Evolutionary conservation across 2,113 vertebrate species (phyloP).

Genomic region (Ahaetulla prasina): DNA sequence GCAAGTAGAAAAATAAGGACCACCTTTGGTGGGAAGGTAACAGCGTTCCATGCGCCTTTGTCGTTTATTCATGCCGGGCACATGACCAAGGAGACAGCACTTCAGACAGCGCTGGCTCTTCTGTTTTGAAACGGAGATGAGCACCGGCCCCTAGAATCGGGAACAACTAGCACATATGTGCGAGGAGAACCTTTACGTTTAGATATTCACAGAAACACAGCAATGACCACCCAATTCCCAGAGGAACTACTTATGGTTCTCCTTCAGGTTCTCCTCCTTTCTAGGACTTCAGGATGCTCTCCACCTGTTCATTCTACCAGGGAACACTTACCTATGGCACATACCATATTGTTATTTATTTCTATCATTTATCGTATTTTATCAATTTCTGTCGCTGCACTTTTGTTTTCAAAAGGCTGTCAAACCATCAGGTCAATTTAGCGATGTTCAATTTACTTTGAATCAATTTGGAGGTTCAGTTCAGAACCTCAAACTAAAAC

Average conservation of each 20-base stretch:
- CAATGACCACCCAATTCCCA: not conserved
- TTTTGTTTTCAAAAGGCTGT: not conserved
- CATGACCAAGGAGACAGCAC: too few species aligned
- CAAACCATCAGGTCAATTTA: not conserved
- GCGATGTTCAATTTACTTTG: not conserved
- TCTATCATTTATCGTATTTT: not conserved
- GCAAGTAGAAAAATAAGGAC: too few species aligned
- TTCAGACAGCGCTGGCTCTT: too few species aligned
- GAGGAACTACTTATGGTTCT: not conserved
- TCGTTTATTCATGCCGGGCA: too few species aligned
- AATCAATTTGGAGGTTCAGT: not conserved
- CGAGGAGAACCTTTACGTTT: too few species aligned
- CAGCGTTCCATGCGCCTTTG: too few species aligned
- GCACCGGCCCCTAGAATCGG: too few species aligned
- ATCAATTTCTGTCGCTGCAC: not conserved
- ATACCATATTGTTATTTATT: not conserved
- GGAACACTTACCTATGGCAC: not conserved
- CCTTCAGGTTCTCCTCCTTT: not conserved
- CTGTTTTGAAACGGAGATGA: too few species aligned
- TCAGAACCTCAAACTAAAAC: not conserved
- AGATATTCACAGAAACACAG: not conserved
- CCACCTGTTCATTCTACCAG: not conserved
- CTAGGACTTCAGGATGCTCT: not conserved
- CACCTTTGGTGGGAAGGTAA: too few species aligned
- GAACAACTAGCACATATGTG: too few species aligned